Conservation (phyloP, 1,140 invertebrate genomes). For the Brachystomella parvula region DNA sequence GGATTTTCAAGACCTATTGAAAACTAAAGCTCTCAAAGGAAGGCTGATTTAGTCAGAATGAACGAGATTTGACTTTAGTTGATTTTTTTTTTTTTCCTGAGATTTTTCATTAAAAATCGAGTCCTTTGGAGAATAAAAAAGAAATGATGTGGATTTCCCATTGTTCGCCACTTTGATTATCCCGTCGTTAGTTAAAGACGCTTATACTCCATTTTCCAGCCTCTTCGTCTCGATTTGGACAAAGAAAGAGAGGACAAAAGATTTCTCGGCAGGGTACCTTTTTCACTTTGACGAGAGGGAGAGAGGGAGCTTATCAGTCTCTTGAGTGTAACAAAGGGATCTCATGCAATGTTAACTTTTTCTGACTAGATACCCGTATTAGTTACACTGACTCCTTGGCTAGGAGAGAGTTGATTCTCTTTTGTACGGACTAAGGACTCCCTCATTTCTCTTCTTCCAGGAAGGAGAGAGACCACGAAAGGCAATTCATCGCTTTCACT, state of each 20-base stretch:
- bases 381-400: neutral
- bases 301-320: neutral
- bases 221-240: no score
- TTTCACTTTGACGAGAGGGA: neutral
- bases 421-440: neutral
- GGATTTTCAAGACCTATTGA: no score
- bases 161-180: no score
- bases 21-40: no score
- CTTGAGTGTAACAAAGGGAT: neutral
- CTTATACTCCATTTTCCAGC: no score
- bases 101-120: no score
- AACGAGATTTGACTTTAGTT: no score
- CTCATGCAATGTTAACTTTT: neutral
- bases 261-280: neutral
- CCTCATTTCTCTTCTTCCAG: neutral
- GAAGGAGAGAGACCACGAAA: neutral
- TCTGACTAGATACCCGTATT: neutral
- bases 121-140: no score
- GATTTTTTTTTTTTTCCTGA: no score
- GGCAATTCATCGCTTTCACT: slow-evolving; percentile 4
- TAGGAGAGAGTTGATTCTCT: neutral
- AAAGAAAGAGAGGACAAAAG: neutral
- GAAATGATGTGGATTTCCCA: no score
- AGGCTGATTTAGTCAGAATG: no score
- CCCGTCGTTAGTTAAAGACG: no score